Evolutionary conservation across 53 echinoderm and acorn worm species (phyloP).

Genomic region (Mesocentrotus franciscanus): DNA sequence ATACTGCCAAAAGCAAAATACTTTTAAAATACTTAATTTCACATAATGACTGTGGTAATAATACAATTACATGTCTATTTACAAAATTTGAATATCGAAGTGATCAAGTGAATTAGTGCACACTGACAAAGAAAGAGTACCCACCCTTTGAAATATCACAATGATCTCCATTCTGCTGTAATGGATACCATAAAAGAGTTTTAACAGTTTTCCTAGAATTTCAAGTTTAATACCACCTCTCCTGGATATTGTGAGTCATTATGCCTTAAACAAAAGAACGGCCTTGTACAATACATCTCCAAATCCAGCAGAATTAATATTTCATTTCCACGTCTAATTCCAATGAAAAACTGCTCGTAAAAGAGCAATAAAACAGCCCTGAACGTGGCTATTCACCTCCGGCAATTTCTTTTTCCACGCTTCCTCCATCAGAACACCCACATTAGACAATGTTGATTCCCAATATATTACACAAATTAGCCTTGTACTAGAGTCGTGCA

Average conservation of each 20-base stretch:
- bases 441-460: background rate
- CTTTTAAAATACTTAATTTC: no score
- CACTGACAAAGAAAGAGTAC: no score
- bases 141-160: no score
- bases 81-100: no score
- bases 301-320: conserved; percentile 13
- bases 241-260: background rate
- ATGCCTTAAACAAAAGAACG: conserved; percentile 4
- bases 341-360: conserved; percentile 15
- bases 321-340: conserved; percentile 12
- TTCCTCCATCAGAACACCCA: background rate
- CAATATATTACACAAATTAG: background rate
- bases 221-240: background rate
- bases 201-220: background rate
- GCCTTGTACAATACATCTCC: background rate
- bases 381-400: conserved; percentile 30
- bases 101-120: no score
- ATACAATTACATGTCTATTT: no score
- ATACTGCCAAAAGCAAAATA: no score
- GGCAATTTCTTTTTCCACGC: background rate
- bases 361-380: conserved; percentile 28
- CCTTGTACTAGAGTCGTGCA: background rate
- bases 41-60: no score
- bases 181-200: background rate
- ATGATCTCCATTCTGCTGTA: no score